A percentile compares a stretch with the other conserved stretches of the same genome.
These are phyloP conservation scores for Trachelus iudaicus DNA, from an alignment of 2,888 invertebrate species.

Conservation along the genomic window DNA sequence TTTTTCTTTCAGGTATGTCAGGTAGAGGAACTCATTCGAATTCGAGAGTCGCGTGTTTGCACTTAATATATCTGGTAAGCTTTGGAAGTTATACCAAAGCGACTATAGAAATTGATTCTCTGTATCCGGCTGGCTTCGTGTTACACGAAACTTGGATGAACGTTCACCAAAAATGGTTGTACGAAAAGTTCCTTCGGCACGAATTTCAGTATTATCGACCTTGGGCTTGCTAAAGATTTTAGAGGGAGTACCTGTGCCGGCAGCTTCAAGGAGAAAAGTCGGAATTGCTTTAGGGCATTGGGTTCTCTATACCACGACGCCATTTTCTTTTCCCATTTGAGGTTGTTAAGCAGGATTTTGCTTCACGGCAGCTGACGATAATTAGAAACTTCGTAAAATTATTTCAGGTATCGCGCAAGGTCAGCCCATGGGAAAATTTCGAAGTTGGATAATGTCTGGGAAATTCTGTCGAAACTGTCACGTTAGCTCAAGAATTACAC, in stretches of 20 bases:
- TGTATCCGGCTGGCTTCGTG: background rate
- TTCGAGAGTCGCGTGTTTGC: background rate
- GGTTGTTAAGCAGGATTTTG: background rate
- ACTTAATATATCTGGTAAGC: background rate
- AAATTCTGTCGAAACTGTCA: background rate
- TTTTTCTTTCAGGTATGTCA: background rate
- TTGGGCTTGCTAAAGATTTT: background rate
- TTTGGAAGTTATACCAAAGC: background rate
- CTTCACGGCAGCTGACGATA: background rate
- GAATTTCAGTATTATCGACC: background rate
- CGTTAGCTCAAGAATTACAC: background rate
- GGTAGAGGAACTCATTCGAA: background rate
- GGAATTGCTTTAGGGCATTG: background rate
- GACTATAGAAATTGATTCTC: background rate
- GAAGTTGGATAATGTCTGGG: background rate
- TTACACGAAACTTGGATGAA: background rate
- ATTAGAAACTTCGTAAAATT: background rate
- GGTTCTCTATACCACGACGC: background rate
- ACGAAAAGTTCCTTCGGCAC: background rate
- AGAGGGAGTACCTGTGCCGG: background rate
- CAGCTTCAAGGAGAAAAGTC: background rate
- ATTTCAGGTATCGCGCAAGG: background rate
- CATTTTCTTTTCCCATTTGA: background rate
- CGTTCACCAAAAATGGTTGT: background rate
- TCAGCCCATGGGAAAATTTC: background rate